These are phyloP conservation scores for Anhinga rufa DNA, from an alignment of 2,113 vertebrate genomes.

Conservation along the genomic window DNA sequence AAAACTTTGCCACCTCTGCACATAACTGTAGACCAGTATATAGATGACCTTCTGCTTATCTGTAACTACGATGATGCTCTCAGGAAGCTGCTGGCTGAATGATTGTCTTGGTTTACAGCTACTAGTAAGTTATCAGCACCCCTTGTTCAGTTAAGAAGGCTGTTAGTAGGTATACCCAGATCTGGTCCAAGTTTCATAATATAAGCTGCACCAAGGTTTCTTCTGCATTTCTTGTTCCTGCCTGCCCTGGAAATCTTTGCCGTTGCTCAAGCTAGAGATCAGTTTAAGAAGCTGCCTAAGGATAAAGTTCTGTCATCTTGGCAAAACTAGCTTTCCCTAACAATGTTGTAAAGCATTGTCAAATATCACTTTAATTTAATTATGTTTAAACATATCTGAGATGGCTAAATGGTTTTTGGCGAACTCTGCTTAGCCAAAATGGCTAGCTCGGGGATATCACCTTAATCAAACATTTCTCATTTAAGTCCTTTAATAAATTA, in stretches of 20 bases:
- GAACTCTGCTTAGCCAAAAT: not conserved
- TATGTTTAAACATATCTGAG: not conserved
- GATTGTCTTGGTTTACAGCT: not conserved
- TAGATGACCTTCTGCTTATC: not conserved
- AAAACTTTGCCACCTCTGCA: not conserved
- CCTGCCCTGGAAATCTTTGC: slow-evolving; percentile 13
- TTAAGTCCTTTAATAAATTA: not conserved
- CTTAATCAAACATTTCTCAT: not conserved
- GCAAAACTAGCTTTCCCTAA: not conserved
- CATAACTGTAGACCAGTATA: not conserved
- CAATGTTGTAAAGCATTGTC: slow-evolving; percentile 3
- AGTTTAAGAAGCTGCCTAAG: slow-evolving; percentile 12
- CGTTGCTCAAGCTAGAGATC: not conserved
- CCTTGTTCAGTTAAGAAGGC: not conserved
- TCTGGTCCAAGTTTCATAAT: not conserved
- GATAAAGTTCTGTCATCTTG: slow-evolving; percentile 18
- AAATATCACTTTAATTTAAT: slow-evolving; percentile 24
- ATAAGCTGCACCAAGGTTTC: not conserved
- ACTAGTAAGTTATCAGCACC: not conserved
- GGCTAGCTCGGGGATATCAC: not conserved
- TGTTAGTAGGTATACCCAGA: not conserved
- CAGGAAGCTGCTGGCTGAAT: not conserved
- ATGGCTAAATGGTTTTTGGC: not conserved
- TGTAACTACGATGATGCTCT: not conserved
- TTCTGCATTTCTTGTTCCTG: slow-evolving; percentile 10